Evolutionary conservation across 2,113 vertebrate species (phyloP).

Genomic region (Misgurnus anguillicaudatus): DNA sequence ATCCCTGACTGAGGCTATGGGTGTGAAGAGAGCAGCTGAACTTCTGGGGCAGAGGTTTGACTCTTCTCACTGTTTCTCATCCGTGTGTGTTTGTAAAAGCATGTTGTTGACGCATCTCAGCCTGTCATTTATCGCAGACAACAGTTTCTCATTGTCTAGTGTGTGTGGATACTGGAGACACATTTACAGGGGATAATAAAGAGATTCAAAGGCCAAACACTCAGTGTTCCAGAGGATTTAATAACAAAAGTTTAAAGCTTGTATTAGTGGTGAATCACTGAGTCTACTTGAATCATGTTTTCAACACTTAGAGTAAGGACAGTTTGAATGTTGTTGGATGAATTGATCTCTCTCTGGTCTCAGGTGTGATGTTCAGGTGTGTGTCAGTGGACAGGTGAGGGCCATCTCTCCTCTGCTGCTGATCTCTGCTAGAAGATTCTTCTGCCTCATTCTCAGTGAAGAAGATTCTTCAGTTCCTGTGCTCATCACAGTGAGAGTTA

Average conservation of each 20-base stretch:
- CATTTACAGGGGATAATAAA: no score
- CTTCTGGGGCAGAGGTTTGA: slow-evolving; percentile 59
- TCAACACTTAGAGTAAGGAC: neutral
- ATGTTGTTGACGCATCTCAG: no score
- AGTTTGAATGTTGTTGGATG: no score
- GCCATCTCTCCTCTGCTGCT: slow-evolving; percentile 73
- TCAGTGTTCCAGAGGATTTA: no score
- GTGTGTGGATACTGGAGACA: no score
- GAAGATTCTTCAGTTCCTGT: slow-evolving; percentile 66
- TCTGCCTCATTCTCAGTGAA: slow-evolving; percentile 75
- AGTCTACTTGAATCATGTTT: neutral
- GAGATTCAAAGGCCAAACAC: no score
- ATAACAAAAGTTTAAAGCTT: no score
- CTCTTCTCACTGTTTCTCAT: neutral
- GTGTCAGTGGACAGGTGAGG: slow-evolving; percentile 69
- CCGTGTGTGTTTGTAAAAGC: neutral
- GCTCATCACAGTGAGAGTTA: slow-evolving; percentile 75
- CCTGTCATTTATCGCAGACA: no score
- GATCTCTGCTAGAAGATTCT: slow-evolving; percentile 75
- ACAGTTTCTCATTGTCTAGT: no score
- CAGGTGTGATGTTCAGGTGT: slow-evolving; percentile 20
- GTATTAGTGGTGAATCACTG: no score
- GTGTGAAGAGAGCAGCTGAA: slow-evolving; percentile 55
- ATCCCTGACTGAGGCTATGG: slow-evolving; percentile 45
- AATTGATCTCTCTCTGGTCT: neutral